A percentile compares a stretch with the other conserved stretches of the same genome.
Evolutionary conservation across 2,888 invertebrate species (phyloP).

Genomic region (Gastracanthus pulcherrimus): DNA sequence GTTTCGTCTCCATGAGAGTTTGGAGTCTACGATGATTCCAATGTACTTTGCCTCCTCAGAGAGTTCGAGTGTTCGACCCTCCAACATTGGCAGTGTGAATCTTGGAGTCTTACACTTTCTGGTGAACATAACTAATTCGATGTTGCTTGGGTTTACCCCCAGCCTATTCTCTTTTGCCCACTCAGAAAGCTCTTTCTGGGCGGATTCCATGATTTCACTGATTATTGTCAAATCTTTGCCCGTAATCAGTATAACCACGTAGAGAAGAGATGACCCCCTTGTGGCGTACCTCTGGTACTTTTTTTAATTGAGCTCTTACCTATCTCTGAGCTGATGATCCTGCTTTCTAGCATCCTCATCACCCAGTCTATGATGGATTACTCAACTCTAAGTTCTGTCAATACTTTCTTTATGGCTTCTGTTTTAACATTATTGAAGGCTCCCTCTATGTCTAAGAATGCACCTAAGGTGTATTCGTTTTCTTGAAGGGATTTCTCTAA

Average conservation of each 20-base stretch:
- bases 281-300: no score
- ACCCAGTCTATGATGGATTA: no score
- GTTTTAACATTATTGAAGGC: no score
- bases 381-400: no score
- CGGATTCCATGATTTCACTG: constrained; percentile 7
- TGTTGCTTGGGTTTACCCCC: no score
- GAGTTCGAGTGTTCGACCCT: neutral
- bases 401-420: no score
- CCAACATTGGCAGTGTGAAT: neutral
- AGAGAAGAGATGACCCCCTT: constrained; percentile 41
- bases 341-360: no score
- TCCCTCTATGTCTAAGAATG: no score
- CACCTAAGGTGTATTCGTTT: no score
- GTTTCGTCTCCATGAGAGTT: constrained; percentile 40
- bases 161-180: constrained; percentile 27
- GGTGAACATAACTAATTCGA: constrained; percentile 51
- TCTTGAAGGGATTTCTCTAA: no score
- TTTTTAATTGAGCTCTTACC: no score
- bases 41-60: constrained; percentile 31
- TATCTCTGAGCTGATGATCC: no score
- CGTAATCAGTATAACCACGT: constrained; percentile 23
- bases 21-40: constrained; percentile 46
- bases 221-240: constrained; percentile 20
- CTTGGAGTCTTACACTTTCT: constrained; percentile 5
- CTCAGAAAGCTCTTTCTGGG: neutral